Evolutionary conservation across 2,113 vertebrate species (phyloP).

Genomic region (Vicugna pacos): DNA sequence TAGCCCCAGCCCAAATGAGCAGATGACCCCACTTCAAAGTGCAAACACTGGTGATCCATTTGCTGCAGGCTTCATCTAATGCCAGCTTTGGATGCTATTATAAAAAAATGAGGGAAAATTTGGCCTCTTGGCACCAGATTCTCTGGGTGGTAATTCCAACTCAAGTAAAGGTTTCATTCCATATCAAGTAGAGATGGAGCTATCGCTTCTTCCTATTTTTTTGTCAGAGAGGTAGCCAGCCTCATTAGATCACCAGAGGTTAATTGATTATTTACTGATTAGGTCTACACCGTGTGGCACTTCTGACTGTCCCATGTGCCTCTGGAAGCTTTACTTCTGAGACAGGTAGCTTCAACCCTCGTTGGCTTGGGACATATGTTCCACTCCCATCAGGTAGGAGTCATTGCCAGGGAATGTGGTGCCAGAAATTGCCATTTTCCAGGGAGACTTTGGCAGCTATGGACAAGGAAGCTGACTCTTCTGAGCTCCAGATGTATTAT

Average conservation of each 20-base stretch:
- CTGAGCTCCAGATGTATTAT: neutral
- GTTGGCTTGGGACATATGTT: accelerated
- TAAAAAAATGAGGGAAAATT: neutral
- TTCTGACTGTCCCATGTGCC: accelerated
- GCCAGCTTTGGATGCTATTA: neutral
- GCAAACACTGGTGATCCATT: neutral
- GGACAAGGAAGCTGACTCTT: neutral
- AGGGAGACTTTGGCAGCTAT: neutral
- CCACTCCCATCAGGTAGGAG: neutral
- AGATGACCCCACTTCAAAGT: neutral
- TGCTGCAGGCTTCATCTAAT: neutral
- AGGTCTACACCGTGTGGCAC: no score
- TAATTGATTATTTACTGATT: neutral
- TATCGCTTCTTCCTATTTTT: neutral
- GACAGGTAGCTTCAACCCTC: neutral
- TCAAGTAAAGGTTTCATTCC: neutral
- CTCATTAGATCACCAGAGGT: neutral
- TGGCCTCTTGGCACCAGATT: neutral
- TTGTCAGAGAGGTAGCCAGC: neutral
- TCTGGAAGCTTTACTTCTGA: neutral
- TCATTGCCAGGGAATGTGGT: accelerated
- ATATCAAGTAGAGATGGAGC: neutral
- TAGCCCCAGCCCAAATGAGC: neutral
- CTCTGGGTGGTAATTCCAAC: neutral
- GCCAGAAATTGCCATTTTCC: neutral